Base-by-base conservation (phyloP, 2,797 vertebrate species). In the Tragelaphus oryx region DNA sequence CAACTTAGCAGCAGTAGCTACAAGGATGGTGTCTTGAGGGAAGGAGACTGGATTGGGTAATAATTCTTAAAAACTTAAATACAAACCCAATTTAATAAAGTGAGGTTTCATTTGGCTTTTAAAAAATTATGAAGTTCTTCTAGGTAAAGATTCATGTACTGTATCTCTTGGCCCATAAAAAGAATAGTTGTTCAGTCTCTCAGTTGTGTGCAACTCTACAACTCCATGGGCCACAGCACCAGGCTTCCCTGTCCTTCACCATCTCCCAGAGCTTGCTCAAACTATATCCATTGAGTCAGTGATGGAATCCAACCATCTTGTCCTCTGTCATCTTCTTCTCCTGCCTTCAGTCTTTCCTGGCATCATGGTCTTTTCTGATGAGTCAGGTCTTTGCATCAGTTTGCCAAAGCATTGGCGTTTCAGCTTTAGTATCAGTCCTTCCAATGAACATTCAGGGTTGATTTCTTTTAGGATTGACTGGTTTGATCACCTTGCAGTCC, bases 101-200 rank as follows among this genome's bases (percentile, higher is more conserved):
- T 83, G 30, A 93, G 5, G 6, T 87, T 95, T 93, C n/a, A 44
- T 79, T 90, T 93, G 30, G 59, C 46, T 93, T 90, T 90, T 55
- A 37, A 83, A 71, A 95, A 26, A 57, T 78, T 33, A 60, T 57
- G 37, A 91, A 62, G 55, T 93, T 79, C 46, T 62, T 41, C 10
- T 46, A 54, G 26, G n/a, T 79, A 88, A 79, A 88, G 46, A 74
- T 84, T 17, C 10, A 52, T 59, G 14, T 91, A 46, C 22, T 89
- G 74, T 68, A 62, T 88, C 26, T 81, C 65, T 33, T 81, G 68
- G 8, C 18, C 41, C 59, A 89, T 68, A 46, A 74, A 85, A 89
- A 80, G 20, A 76, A n/a, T 11, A 50, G 46, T 37, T 37, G 65
- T 68, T 37, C 18, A 68, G 18, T 37, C 65, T 22, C 65, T 68